Evolutionary conservation across 2,888 invertebrate genomes (phyloP), one percentile per base, ranked within the genome.

Genomic region (Odontocolon sp.): DNA sequence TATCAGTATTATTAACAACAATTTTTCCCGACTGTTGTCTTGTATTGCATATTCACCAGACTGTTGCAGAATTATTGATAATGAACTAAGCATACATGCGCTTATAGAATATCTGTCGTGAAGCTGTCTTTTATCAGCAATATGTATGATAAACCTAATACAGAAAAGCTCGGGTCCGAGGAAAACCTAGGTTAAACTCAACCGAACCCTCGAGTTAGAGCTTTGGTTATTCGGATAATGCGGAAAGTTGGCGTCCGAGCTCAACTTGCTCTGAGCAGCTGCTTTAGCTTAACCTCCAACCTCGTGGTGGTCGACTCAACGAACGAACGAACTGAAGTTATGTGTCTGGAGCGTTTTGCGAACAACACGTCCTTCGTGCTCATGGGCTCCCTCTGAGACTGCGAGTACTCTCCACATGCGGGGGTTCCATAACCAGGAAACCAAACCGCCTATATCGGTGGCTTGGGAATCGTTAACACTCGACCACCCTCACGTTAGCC

Each of bases 311-410:
- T 54, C 47, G 50, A 77, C 59, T 26, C 18, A 52, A 40, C 26
- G 36, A 28, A 66, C 77, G 73, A 57, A 74, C 74, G 83, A 82
- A 82, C 84, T 81, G 83, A 85, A 86, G 82, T 85, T 86, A 85
- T 83, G 83, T 79, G 84, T 84, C 84, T 84, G 83, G 79, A 81
- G 82, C 81, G 83, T 83, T 85, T 81, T 78, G 79, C 78, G 81
- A 73, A 66, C 81, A 83, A 84, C 81, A 80, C 72, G n/a, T n/a
- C 26, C 57, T 40, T 26, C 23, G 38, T 8, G 11, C 16, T 18
- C 3, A 8, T 9, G 11, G 16, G 11, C 26, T 40, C 16, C 23
- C 14, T 11, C 57, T 11, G 16, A 40, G 21, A 38, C 26, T 40
- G 38, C 38, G 38, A 23, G 40, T 40, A 57, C 57, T 23, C 40